phyloP scores from a whole-genome alignment of 2,888 invertebrate genomes.

The Tribolium freemani region DNA sequence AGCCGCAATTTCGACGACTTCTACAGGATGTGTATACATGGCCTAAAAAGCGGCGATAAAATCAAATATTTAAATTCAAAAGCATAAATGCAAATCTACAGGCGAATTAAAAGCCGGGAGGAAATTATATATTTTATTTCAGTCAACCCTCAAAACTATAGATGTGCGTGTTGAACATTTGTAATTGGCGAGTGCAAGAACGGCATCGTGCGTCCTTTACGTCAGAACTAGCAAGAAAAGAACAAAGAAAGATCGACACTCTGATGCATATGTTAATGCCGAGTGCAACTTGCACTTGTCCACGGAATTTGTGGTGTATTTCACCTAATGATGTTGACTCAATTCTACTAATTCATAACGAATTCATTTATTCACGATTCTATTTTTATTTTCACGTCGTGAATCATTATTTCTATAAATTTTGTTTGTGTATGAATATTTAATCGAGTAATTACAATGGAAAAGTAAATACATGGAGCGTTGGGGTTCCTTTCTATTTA shows the following conservation, averaged over 20 bases:
- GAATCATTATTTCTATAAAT: constrained; percentile 52
- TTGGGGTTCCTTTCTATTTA: constrained; percentile 30
- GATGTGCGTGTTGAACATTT: constrained; percentile 39
- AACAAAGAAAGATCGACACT: constrained; percentile 23
- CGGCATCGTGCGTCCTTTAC: not conserved
- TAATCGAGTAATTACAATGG: constrained; percentile 39
- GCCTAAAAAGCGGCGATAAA: constrained; percentile 40
- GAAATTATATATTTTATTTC: constrained; percentile 42
- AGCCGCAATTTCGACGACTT: constrained; percentile 40
- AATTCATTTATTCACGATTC: constrained; percentile 48
- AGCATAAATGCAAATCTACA: constrained; percentile 42
- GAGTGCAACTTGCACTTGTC: not conserved
- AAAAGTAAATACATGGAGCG: constrained; percentile 32
- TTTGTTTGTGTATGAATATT: constrained; percentile 42
- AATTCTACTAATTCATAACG: constrained; percentile 51
- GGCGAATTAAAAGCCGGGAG: constrained; percentile 34
- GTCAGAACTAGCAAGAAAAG: not conserved
- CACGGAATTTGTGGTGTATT: not conserved
- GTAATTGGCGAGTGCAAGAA: constrained; percentile 16
- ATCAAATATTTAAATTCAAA: constrained; percentile 47
- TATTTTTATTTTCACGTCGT: constrained; percentile 43
- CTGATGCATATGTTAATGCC: constrained; percentile 25
- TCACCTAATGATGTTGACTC: constrained; percentile 50
- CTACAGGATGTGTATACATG: constrained; percentile 45
- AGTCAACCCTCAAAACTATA: constrained; percentile 32